These are phyloP conservation scores for Gallinago stenura DNA, from an alignment of 2,797 vertebrate species.

Conservation along the genomic window DNA sequence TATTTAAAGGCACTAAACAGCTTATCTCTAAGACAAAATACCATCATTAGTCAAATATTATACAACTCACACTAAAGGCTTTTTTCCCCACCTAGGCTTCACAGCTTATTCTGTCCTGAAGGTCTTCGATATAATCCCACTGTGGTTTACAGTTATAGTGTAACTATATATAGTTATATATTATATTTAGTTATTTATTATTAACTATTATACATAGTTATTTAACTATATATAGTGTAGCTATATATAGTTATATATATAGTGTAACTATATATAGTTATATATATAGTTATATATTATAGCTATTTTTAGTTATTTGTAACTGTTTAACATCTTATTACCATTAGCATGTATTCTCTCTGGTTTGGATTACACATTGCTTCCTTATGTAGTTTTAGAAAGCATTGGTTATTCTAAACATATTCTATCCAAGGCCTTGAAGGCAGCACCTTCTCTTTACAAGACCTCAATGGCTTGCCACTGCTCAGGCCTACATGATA, in stretches of 20 bases:
- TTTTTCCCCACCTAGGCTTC: background rate
- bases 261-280: too few species aligned
- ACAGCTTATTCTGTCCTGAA: background rate
- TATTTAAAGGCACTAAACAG: conserved; percentile 9
- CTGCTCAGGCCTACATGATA: background rate
- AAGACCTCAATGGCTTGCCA: background rate
- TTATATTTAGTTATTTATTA: too few species aligned
- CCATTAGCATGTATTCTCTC: background rate
- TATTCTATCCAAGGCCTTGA: background rate
- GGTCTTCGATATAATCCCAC: background rate
- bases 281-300: too few species aligned
- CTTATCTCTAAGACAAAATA: background rate
- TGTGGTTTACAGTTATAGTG: background rate
- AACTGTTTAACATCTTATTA: background rate
- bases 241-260: too few species aligned
- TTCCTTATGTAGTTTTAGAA: background rate
- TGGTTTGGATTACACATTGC: background rate
- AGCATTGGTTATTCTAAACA: background rate
- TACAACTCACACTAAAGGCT: background rate
- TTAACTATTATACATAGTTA: background rate
- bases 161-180: too few species aligned
- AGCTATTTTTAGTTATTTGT: background rate
- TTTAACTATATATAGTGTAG: too few species aligned
- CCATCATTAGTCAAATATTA: conserved; percentile 10
- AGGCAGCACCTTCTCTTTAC: background rate